These are phyloP conservation scores for Cheumatopsyche charites DNA, from an alignment of 1,140 invertebrate genomes.

Conservation along the genomic window DNA sequence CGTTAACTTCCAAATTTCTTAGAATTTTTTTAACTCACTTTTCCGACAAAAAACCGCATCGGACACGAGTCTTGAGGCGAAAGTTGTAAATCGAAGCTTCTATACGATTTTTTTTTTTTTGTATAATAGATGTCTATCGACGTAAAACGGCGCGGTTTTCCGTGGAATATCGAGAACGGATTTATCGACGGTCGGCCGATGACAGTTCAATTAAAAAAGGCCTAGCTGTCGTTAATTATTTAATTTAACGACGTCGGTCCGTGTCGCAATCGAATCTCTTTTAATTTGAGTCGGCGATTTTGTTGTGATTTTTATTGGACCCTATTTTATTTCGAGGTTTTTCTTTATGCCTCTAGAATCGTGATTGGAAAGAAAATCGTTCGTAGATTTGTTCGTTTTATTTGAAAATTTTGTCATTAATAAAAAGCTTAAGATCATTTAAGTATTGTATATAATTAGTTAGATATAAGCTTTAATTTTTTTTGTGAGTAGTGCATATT, in stretches of 20 bases:
- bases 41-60: not conserved
- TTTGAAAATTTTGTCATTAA: too few species aligned
- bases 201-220: constrained; percentile 32
- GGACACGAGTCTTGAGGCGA: not conserved
- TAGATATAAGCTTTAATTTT: too few species aligned
- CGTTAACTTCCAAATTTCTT: not conserved
- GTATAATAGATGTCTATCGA: not conserved
- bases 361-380: too few species aligned
- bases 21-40: too few species aligned
- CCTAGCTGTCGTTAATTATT: constrained; percentile 8
- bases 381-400: too few species aligned
- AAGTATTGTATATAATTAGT: too few species aligned
- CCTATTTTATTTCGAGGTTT: too few species aligned
- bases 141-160: too few species aligned
- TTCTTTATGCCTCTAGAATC: too few species aligned
- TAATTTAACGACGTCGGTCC: constrained; percentile 9
- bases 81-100: constrained; percentile 14
- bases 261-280: constrained; percentile 24
- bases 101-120: not conserved
- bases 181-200: constrained; percentile 5
- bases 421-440: too few species aligned
- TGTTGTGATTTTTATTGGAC: too few species aligned
- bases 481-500: too few species aligned
- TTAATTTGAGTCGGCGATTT: constrained; percentile 11
- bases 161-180: not conserved